Base-by-base conservation (phyloP, 2,797 vertebrate species). In the Nyctibius grandis region DNA sequence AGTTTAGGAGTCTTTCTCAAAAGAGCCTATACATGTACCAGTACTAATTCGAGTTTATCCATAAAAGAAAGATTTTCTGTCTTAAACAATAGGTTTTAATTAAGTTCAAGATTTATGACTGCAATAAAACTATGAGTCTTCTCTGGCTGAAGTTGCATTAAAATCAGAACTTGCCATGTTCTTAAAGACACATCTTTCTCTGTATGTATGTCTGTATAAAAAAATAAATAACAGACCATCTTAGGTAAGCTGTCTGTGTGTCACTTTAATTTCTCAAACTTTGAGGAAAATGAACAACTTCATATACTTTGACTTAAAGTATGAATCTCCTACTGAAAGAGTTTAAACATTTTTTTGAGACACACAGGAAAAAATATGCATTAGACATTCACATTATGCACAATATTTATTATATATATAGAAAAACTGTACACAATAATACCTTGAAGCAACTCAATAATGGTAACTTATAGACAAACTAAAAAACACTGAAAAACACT, bases 391-490 rank as follows among this genome's bases (percentile, higher is more conserved):
- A 33, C 20, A 25, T 65, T 28, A 40, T 17, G n/a, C 5, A n/a
- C 1, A 25, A 11, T 61, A 36, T 20, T 74, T 82, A 11, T 25
- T 33, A 44, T 38, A 34, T 1, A 48, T 50, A 26, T 26, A 59
- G 48, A 57, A 12, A 5, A n/a, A n/a, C n/a, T n/a, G n/a, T n/a
- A 2, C 14, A 44, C 1, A 4, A 2, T 40, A 78, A 8, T 50
- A 50, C 12, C 36, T 63, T 47, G 23, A 75, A 86, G 7, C 31
- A 72, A 68, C 10, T 79, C 0, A 2, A 69, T 59, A 54, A 5
- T 18, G 56, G 18, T 54, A 64, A 68, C 10, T 20, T n/a, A 76
- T 2, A 51, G 15, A 12, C 6, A 59, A 67, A 42, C 4, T 47
- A 29, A 72, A 85, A 70, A 9, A 0, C 21, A 22, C 21, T 68